Evolutionary conservation across 2,797 vertebrate genomes (phyloP).

Genomic region (Acanthornis magna): DNA sequence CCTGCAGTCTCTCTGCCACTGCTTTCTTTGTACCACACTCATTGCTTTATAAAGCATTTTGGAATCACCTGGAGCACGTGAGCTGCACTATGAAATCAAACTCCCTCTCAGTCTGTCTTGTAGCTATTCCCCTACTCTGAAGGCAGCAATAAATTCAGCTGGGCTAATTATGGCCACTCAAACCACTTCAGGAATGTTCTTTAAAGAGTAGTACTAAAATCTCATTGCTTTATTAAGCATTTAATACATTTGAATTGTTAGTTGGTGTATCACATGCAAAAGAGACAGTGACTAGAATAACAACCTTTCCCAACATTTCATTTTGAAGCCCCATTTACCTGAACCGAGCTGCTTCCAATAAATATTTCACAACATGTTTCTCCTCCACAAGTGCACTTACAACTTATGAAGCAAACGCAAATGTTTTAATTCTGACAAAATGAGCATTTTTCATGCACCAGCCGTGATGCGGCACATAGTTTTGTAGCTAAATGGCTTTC

Average conservation of each 20-base stretch:
- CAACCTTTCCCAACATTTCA: slow-evolving; percentile 52
- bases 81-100: not conserved
- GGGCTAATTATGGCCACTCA: not conserved
- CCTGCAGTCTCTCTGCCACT: not conserved
- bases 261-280: slow-evolving; percentile 6
- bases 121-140: not conserved
- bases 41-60: not conserved
- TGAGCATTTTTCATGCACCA: slow-evolving; percentile 33
- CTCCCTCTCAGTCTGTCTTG: not conserved
- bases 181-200: slow-evolving; percentile 5
- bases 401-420: slow-evolving; percentile 45
- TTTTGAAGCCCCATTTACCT: slow-evolving; percentile 68
- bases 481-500: slow-evolving; percentile 63
- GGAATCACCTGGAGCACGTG: slow-evolving; percentile 6
- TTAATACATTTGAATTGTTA: not conserved
- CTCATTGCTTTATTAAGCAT: slow-evolving; percentile 49
- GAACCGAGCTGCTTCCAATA: slow-evolving; percentile 53
- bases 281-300: slow-evolving; percentile 28
- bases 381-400: slow-evolving; percentile 48
- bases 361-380: slow-evolving; percentile 56
- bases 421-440: slow-evolving; percentile 65
- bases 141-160: slow-evolving; percentile 22
- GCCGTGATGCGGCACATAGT: not conserved
- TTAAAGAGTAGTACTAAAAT: slow-evolving; percentile 37
- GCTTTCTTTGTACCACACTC: not conserved